Base-by-base conservation (phyloP, 2,797 vertebrate genomes). In the Danio kyathit region DNA sequence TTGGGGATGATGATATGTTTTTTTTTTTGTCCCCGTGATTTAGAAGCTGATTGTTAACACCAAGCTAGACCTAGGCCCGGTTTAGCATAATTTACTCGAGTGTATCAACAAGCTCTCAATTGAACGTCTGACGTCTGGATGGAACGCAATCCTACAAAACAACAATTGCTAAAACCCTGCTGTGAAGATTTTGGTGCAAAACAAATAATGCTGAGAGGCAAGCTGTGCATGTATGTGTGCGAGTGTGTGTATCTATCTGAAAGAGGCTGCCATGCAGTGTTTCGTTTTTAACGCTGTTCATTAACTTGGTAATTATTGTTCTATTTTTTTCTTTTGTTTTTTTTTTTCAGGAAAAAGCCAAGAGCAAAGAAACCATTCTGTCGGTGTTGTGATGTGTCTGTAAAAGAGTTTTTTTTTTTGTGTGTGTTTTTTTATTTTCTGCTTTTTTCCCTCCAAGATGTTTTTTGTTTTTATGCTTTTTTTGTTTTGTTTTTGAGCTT, bases 261-360 rank as follows among this genome's bases (percentile, higher is more conserved):
- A 86, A 90, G 89, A 91, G 89, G 89, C 90, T 90, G 92, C 87
- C 93, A 94, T 94, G 92, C 92, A 92, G 87, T 92, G 90, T 93
- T 92, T 91, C 89, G 87, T 92, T 91, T 89, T 89, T 86, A 90
- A 90, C 80, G 91, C 88, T 89, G 89, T 90, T 90, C 87, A 91
- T 92, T 91, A 89, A 90, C 89, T 92, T 84, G 84, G 88, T 89
- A 89, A 90, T 92, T 92, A 88, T 92, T 91, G 59, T 91, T 89
- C 82, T 88, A 83, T 87, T 89, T 89, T 90, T 88, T 90, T 91
- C 83, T 79, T 40, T 13, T 2, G 29, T 54, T 13, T 73, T 90
- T 90, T 91, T 87, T 91, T 87, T 88, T 65, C 43, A 76, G 85
- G 86, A 85, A 90, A 84, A 87, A 90, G 88, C 90, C 84, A 79